phyloP scores from a whole-genome alignment of 37 sponge, comb jelly and placozoan genomes.

The Cladorhizidae sp. region DNA sequence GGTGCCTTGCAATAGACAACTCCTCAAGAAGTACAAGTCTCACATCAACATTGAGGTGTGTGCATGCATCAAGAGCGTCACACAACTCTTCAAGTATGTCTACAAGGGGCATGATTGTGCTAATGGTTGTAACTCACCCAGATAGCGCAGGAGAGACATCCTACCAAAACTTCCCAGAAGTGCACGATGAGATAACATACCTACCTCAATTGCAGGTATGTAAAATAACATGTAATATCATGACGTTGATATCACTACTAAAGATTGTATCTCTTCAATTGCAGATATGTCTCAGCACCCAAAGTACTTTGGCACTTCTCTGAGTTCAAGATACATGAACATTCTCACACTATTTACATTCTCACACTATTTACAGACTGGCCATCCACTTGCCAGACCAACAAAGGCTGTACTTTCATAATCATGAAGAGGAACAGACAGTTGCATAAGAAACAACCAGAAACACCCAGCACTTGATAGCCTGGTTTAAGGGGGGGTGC shows the following conservation, averaged over 20 bases:
- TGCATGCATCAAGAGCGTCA: neutral
- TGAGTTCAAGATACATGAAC: neutral
- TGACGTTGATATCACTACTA: no score
- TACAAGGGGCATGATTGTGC: slow-evolving; percentile 17
- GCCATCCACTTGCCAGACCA: no score
- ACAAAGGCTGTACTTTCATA: neutral
- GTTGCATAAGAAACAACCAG: neutral
- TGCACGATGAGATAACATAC: no score
- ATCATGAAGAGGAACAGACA: neutral
- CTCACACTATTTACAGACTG: no score
- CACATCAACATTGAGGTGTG: slow-evolving; percentile 18
- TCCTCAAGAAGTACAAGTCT: neutral
- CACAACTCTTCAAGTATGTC: slow-evolving; percentile 16
- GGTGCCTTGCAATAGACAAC: slow-evolving; percentile 9
- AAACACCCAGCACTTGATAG: neutral
- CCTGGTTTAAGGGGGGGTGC: neutral
- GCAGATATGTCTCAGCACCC: slow-evolving; percentile 2
- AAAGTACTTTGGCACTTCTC: neutral
- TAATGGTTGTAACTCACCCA: neutral
- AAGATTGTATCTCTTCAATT: neutral
- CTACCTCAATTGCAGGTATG: no score
- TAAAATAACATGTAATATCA: no score
- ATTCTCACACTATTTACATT: neutral
- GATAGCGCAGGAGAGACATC: no score
- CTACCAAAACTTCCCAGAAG: no score